Evolutionary conservation across 2,797 vertebrate genomes (phyloP).

Genomic region (Oophaga sylvatica): DNA sequence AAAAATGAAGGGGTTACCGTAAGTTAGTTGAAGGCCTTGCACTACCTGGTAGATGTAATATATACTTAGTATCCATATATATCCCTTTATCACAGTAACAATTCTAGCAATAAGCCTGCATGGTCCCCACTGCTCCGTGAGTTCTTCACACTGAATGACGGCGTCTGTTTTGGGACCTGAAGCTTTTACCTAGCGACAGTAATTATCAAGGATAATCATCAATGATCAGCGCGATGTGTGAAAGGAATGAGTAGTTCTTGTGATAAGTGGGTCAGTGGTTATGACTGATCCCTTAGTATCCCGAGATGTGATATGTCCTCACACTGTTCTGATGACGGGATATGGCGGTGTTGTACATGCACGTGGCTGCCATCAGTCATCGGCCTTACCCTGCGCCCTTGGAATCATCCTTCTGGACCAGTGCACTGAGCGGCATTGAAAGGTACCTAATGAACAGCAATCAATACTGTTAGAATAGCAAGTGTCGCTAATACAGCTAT

Average conservation of each 20-base stretch:
- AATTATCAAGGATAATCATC: background rate
- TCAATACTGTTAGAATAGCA: constrained; percentile 38
- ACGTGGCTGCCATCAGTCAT: constrained; percentile 16
- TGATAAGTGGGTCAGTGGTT: background rate
- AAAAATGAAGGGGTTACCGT: too few relatives aligned
- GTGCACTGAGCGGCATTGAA: background rate
- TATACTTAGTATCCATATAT: too few relatives aligned
- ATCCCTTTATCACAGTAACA: too few relatives aligned
- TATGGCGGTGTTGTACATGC: background rate
- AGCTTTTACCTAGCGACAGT: background rate
- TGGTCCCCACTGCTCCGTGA: background rate
- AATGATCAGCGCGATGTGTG: background rate
- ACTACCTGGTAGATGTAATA: too few relatives aligned
- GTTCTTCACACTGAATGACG: too few relatives aligned
- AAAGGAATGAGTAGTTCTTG: background rate
- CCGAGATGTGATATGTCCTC: background rate
- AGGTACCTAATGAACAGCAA: constrained; percentile 42
- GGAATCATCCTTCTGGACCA: constrained; percentile 19
- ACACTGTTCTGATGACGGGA: background rate
- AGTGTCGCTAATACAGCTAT: constrained; percentile 10
- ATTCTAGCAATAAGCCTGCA: too few relatives aligned
- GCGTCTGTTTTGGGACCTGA: background rate
- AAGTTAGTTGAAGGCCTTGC: too few relatives aligned
- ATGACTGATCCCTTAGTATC: background rate
- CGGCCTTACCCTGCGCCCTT: background rate